Conservation (phyloP, 2,888 invertebrate species). For the Epinotia ramella region DNA sequence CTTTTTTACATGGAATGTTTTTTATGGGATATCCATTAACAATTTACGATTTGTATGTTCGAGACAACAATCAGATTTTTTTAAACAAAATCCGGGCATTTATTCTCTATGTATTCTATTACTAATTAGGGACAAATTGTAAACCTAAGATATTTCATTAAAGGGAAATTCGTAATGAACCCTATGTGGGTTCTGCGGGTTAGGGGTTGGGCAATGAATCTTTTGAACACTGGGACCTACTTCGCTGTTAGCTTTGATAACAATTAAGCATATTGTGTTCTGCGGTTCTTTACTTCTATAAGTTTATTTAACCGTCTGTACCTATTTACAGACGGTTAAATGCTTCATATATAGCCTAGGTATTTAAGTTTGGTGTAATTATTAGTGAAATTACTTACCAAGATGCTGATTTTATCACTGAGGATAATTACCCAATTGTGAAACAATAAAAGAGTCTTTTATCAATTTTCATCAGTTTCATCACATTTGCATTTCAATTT, state of each 20-base stretch:
- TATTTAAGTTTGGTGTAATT: neutral
- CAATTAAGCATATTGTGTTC: neutral
- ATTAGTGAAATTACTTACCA: neutral
- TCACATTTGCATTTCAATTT: neutral
- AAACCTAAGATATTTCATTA: conserved; percentile 15
- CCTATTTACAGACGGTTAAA: neutral
- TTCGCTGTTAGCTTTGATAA: conserved; percentile 1
- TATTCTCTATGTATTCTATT: neutral
- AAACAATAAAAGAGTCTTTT: no score
- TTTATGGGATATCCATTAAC: no score
- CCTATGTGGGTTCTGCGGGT: conserved; percentile 21
- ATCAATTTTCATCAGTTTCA: neutral
- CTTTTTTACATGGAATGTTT: no score
- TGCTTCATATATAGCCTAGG: no score
- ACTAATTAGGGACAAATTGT: neutral
- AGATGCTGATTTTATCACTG: neutral
- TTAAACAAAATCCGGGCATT: neutral
- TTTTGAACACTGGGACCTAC: conserved; percentile 10
- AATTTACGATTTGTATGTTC: no score
- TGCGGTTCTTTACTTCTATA: neutral
- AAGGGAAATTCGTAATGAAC: conserved; percentile 4
- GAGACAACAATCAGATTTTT: no score
- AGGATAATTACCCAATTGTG: neutral
- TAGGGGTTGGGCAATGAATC: conserved; percentile 13
- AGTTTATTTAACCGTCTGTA: no score